Evolutionary conservation across 2,888 invertebrate species (phyloP).

Genomic region (Tachina grossa): DNA sequence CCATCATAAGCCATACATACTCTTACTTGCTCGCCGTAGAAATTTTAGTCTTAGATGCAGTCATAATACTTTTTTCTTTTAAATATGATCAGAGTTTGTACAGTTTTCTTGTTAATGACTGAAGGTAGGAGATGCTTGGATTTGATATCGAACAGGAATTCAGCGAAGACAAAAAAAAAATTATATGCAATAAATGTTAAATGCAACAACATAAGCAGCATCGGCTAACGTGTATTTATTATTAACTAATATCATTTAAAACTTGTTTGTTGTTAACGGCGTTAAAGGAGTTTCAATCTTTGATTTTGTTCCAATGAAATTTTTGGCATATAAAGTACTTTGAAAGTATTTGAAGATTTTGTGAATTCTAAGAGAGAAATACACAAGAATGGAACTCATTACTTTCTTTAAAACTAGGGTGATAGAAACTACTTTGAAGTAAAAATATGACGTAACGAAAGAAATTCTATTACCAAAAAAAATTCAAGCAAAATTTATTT

Average conservation of each 20-base stretch:
- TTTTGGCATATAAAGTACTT: not conserved
- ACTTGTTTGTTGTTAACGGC: slow-evolving; percentile 43
- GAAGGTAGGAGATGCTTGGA: slow-evolving; percentile 55
- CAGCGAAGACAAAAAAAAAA: not conserved
- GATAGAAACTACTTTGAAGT: too few species aligned
- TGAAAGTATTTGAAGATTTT: not conserved
- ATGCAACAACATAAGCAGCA: slow-evolving; percentile 9
- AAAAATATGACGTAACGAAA: too few species aligned
- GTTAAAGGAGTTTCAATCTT: slow-evolving; percentile 34
- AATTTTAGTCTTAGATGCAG: slow-evolving; percentile 21
- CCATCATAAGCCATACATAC: not conserved
- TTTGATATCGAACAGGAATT: slow-evolving; percentile 65
- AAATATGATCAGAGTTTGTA: slow-evolving; percentile 41
- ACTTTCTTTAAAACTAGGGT: too few species aligned
- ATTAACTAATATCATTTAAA: slow-evolving; percentile 40
- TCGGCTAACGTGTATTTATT: slow-evolving; percentile 35
- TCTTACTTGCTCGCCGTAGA: not conserved
- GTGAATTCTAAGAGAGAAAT: too few species aligned
- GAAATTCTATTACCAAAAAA: too few species aligned
- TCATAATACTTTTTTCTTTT: slow-evolving; percentile 38
- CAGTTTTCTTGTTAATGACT: slow-evolving; percentile 46
- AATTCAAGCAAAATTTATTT: too few species aligned
- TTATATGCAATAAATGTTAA: slow-evolving; percentile 4
- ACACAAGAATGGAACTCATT: too few species aligned
- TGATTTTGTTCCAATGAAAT: not conserved